These are phyloP conservation scores for Pristionchus exspectatus DNA, from an alignment of 2,888 invertebrate species.

Conservation along the genomic window DNA sequence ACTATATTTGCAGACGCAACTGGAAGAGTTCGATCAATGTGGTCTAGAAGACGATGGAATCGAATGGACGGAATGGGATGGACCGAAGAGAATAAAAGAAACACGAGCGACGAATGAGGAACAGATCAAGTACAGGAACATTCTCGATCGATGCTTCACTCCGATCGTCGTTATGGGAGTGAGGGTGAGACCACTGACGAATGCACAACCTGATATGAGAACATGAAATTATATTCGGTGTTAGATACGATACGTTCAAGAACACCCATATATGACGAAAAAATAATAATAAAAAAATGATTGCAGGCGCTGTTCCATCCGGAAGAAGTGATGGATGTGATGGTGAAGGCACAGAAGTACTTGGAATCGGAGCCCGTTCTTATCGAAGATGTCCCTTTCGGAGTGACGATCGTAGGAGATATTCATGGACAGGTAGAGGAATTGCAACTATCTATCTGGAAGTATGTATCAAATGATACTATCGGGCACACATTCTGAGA, in stretches of 20 bases:
- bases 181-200: not conserved
- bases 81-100: not conserved
- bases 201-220: too few species aligned
- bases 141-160: not conserved
- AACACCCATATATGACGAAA: too few species aligned
- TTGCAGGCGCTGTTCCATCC: not conserved
- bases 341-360: not conserved
- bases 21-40: not conserved
- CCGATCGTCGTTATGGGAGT: not conserved
- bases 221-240: too few species aligned
- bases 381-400: conserved; percentile 3
- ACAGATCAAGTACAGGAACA: not conserved
- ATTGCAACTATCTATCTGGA: not conserved
- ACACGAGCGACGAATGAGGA: not conserved
- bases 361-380: not conserved
- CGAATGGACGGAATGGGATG: not conserved
- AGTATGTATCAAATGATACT: not conserved
- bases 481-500: too few species aligned
- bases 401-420: not conserved
- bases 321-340: not conserved
- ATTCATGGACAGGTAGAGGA: not conserved
- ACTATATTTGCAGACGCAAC: too few species aligned
- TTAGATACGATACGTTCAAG: too few species aligned
- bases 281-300: not conserved
- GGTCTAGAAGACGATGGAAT: not conserved